Percentiles rank a stretch among this genome's conserved stretches.
Evolutionary conservation across 2,113 vertebrate species (phyloP).

Genomic region (Oxyura jamaicensis): DNA sequence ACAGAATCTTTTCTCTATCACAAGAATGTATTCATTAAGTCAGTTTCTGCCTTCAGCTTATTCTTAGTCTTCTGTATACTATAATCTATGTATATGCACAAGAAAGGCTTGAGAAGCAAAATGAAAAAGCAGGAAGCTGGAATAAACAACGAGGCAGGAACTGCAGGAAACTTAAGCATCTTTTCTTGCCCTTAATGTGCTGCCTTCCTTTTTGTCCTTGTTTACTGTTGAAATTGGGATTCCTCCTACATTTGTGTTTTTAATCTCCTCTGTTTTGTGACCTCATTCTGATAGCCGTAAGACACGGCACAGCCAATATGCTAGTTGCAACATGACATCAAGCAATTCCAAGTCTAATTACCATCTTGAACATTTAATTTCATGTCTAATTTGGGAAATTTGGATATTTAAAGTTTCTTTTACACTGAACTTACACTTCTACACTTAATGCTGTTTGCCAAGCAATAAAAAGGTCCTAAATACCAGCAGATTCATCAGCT

Average conservation of each 20-base stretch:
- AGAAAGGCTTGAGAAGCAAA: constrained; percentile 58
- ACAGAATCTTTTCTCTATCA: constrained; percentile 61
- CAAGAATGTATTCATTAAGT: constrained; percentile 68
- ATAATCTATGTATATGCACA: constrained; percentile 45
- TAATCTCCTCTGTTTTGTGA: not conserved
- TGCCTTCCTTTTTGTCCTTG: constrained; percentile 24
- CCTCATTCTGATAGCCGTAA: not conserved
- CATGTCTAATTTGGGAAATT: not conserved
- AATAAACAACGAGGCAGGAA: constrained; percentile 59
- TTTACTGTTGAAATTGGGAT: constrained; percentile 28
- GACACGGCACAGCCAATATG: not conserved
- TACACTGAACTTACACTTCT: not conserved
- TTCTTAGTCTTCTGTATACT: constrained; percentile 55
- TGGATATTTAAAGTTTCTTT: not conserved
- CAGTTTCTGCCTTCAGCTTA: constrained; percentile 60
- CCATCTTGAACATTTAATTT: not conserved
- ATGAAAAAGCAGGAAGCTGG: constrained; percentile 58
- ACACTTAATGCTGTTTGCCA: not conserved
- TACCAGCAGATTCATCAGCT: not conserved
- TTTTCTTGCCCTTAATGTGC: constrained; percentile 13
- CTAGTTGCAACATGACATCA: not conserved
- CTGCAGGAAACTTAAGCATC: constrained; percentile 6
- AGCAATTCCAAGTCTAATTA: not conserved
- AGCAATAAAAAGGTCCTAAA: not conserved
- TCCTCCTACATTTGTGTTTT: not conserved